A percentile compares a stretch with the other conserved stretches of the same genome.
Conservation (phyloP, 2,797 vertebrate species). For the Glossophaga mutica region DNA sequence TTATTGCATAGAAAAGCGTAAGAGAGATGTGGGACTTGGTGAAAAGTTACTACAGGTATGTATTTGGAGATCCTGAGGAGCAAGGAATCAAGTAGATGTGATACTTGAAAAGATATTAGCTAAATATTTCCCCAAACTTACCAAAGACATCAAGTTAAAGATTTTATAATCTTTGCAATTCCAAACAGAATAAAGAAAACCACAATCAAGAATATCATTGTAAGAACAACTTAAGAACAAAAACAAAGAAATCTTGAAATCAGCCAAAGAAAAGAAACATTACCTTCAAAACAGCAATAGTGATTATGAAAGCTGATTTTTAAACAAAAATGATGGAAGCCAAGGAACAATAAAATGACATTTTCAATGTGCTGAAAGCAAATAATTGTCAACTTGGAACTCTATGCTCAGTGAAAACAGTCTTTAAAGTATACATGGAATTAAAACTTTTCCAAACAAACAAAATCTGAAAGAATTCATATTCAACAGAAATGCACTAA, state of each 20-base stretch:
- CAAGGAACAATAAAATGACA: neutral
- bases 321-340: neutral
- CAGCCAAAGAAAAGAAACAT: conserved; percentile 46
- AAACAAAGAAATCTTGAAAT: neutral
- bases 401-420: neutral
- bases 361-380: neutral
- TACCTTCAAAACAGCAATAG: conserved; percentile 29
- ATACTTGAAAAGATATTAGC: neutral
- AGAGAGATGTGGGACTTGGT: neutral
- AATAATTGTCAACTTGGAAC: neutral
- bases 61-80: neutral
- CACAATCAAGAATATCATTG: neutral
- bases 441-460: conserved; percentile 53
- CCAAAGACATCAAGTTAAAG: conserved; percentile 11
- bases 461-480: conserved; percentile 40
- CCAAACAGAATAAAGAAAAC: conserved; percentile 37
- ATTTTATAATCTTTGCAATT: conserved; percentile 28
- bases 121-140: neutral
- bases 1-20: neutral
- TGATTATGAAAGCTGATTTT: conserved; percentile 3
- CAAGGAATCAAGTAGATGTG: neutral
- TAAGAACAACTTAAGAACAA: conserved; percentile 16
- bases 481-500: neutral
- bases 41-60: neutral
- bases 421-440: neutral